Conservation (phyloP, 37 sponge, comb jelly and placozoan genomes). For the Spongilla lacustris region DNA sequence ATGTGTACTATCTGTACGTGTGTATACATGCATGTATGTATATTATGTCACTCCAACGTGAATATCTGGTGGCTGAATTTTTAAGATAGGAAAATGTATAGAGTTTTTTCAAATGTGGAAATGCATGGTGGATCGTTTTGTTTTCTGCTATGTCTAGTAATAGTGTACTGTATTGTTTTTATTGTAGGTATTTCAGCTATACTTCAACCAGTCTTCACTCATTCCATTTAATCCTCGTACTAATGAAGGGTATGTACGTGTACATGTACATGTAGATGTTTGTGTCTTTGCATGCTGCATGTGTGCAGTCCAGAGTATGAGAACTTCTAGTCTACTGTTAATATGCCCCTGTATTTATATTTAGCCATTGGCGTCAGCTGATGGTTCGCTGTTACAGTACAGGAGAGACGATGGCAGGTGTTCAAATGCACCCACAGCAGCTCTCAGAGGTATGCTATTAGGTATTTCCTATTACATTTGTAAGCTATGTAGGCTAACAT, state of each 20-base stretch:
- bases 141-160: background rate
- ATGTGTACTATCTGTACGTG: background rate
- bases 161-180: background rate
- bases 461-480: background rate
- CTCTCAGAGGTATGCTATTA: slow-evolving; percentile 55
- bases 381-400: slow-evolving; percentile 63
- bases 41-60: no score
- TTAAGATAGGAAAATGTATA: no score
- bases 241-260: slow-evolving; percentile 7
- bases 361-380: slow-evolving; percentile 70
- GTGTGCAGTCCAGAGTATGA: background rate
- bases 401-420: slow-evolving; percentile 73
- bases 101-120: no score
- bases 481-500: no score
- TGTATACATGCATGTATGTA: no score
- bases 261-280: no score
- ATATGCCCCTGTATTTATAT: background rate
- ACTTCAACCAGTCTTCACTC: background rate
- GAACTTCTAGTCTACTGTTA: background rate
- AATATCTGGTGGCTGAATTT: no score
- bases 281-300: no score
- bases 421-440: slow-evolving; percentile 80
- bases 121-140: background rate
- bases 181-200: background rate
- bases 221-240: background rate